Percentiles rank a stretch among this genome's conserved stretches.
Evolutionary conservation across 2,113 vertebrate genomes (phyloP).

Genomic region (Centropus bengalensis): DNA sequence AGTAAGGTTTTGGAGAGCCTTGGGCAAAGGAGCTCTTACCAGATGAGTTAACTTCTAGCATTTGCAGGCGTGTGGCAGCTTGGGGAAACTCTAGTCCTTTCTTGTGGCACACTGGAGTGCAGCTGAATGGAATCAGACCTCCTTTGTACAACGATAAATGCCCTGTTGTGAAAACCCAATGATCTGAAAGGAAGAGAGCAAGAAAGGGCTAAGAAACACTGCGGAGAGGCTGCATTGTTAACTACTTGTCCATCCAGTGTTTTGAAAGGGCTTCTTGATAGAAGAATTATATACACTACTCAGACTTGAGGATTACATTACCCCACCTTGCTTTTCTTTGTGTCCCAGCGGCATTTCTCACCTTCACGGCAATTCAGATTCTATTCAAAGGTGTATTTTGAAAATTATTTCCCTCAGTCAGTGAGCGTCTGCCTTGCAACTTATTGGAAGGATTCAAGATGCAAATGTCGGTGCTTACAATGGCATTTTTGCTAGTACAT

Average conservation of each 20-base stretch:
- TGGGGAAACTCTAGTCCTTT: neutral
- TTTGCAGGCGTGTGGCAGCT: neutral
- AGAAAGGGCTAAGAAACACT: slow-evolving; percentile 17
- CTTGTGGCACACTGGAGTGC: neutral
- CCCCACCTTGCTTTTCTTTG: slow-evolving; percentile 17
- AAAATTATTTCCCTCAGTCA: neutral
- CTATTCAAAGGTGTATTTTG: slow-evolving; percentile 17
- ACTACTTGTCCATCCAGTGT: neutral
- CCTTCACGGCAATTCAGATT: neutral
- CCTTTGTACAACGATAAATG: neutral
- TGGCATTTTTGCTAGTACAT: neutral
- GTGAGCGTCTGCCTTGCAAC: neutral
- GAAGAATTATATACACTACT: neutral
- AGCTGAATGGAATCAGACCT: slow-evolving; percentile 33
- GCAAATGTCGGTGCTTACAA: neutral
- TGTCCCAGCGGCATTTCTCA: neutral
- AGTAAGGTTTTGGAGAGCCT: neutral
- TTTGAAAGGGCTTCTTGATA: slow-evolving; percentile 20
- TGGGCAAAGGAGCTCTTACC: neutral
- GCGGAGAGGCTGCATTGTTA: slow-evolving; percentile 21
- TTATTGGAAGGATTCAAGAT: neutral
- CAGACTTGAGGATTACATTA: slow-evolving; percentile 28
- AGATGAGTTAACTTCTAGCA: neutral
- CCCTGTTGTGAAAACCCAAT: slow-evolving; percentile 23
- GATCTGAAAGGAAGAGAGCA: slow-evolving; percentile 20